These are phyloP conservation scores for Brachionus manjavacas DNA, from an alignment of 1,140 invertebrate genomes.

Conservation along the genomic window DNA sequence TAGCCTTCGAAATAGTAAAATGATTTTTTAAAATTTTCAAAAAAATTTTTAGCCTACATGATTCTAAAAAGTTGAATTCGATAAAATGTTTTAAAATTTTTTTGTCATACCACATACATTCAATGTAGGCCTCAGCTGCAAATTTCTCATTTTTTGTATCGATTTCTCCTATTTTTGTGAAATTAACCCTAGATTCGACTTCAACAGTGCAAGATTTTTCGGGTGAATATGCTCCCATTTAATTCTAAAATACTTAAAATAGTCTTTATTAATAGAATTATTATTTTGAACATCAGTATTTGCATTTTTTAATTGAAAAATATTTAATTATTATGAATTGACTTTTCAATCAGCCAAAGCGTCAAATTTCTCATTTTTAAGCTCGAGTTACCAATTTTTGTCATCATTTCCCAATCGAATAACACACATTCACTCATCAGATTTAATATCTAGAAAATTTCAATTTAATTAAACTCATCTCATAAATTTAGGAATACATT, in stretches of 20 bases:
- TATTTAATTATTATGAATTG: background rate
- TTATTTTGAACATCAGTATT: background rate
- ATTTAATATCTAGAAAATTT: background rate
- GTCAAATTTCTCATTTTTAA: background rate
- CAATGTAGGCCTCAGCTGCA: conserved; percentile 43
- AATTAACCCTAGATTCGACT: conserved; percentile 34
- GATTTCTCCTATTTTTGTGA: conserved; percentile 45
- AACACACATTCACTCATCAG: background rate
- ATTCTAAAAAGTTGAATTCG: background rate
- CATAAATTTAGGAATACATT: background rate
- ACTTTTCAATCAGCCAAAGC: background rate
- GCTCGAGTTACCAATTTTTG: background rate
- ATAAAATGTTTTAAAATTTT: background rate
- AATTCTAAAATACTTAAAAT: background rate
- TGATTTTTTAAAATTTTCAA: background rate
- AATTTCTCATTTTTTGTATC: conserved; percentile 45
- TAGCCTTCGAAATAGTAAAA: background rate
- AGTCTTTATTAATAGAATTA: background rate
- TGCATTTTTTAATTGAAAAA: background rate
- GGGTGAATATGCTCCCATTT: background rate
- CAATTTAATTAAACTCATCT: background rate
- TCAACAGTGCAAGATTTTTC: background rate
- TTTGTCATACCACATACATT: conserved; percentile 43
- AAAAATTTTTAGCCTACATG: background rate
- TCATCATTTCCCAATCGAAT: background rate